phyloP scores from a whole-genome alignment of 1,140 invertebrate genomes.

The Saccostrea echinata region DNA sequence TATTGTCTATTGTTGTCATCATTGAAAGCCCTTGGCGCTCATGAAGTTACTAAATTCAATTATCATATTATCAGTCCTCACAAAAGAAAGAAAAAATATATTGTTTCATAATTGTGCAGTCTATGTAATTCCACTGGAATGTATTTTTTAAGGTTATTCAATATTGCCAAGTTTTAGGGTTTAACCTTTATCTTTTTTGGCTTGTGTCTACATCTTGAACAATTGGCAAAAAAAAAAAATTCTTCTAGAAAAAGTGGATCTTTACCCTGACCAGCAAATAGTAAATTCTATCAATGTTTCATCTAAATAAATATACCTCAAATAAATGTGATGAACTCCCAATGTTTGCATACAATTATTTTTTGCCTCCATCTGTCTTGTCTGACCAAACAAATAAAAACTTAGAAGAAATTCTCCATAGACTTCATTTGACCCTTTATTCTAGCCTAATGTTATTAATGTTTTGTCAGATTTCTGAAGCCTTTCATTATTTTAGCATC shows the following conservation, averaged over 20 bases:
- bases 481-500: constrained; percentile 33
- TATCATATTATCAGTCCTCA: background rate
- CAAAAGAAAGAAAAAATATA: background rate
- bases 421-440: background rate
- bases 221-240: too few species aligned
- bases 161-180: background rate
- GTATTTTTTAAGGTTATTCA: background rate
- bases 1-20: too few species aligned
- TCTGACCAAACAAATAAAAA: constrained; percentile 19
- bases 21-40: background rate
- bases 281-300: background rate
- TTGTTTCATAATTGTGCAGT: constrained; percentile 11
- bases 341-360: constrained; percentile 26
- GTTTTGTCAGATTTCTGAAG: constrained; percentile 34
- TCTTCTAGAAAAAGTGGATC: background rate
- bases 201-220: background rate
- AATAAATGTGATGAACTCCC: background rate
- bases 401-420: background rate
- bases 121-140: background rate
- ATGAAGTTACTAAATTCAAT: background rate
- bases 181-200: background rate
- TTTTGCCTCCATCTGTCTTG: constrained; percentile 25
- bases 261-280: background rate
- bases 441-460: constrained; percentile 19
- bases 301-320: background rate